Evolutionary conservation across 2,113 vertebrate species (phyloP).

Genomic region (Grantiella picta): DNA sequence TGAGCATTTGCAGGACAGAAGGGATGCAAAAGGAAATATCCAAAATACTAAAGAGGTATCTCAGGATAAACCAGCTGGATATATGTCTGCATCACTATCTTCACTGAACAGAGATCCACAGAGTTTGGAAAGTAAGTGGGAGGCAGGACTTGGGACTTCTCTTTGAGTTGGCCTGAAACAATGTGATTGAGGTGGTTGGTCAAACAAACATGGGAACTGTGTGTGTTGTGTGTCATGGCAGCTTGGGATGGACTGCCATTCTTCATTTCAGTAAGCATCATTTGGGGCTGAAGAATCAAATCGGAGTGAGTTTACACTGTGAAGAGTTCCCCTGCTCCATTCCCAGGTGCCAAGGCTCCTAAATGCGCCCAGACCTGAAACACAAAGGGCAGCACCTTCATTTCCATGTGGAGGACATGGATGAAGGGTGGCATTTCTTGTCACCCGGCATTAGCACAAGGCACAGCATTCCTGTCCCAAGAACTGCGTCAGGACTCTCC

Average conservation of each 20-base stretch:
- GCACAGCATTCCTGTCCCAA: neutral
- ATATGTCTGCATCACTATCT: rapidly evolving
- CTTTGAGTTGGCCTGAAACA: neutral
- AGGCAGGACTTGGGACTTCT: neutral
- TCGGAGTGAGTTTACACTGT: neutral
- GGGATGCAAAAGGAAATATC: neutral
- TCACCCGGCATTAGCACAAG: neutral
- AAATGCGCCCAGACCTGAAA: neutral
- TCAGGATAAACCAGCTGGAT: neutral
- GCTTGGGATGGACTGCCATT: neutral
- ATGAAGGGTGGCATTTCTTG: neutral
- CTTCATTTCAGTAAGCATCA: neutral
- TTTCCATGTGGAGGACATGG: neutral
- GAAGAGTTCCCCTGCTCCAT: neutral
- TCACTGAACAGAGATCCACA: neutral
- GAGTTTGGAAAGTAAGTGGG: neutral
- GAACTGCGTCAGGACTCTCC: neutral
- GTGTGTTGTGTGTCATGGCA: neutral
- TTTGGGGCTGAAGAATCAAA: neutral
- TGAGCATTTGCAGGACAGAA: neutral
- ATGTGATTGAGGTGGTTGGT: neutral
- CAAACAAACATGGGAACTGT: neutral
- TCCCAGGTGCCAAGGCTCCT: neutral
- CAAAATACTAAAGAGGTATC: neutral
- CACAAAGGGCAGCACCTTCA: neutral